Conservation (phyloP, 2,797 vertebrate species). For the Lerista edwardsae region DNA sequence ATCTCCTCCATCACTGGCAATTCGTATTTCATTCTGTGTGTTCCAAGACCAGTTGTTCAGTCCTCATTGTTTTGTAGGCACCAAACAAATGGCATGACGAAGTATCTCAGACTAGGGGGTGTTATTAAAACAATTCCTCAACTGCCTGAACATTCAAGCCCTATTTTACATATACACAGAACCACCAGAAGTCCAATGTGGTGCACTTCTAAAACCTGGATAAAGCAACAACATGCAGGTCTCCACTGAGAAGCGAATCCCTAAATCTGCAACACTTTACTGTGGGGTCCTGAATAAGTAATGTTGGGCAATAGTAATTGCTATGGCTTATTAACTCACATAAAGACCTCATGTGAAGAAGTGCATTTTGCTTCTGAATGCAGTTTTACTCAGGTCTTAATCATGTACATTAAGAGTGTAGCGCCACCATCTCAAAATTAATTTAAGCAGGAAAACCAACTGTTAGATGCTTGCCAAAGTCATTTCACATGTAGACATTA, state of each 20-base stretch:
- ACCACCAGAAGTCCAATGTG: neutral
- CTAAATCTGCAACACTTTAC: neutral
- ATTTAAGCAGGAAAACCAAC: neutral
- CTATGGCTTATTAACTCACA: neutral
- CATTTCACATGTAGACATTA: neutral
- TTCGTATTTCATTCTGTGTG: constrained; percentile 22
- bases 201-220: constrained; percentile 2
- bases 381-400: neutral
- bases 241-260: accelerated
- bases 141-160: constrained; percentile 32
- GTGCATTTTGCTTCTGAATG: neutral
- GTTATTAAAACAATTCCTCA: constrained; percentile 40
- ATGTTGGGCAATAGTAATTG: constrained; percentile 13
- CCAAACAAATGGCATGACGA: constrained; percentile 49
- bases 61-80: constrained; percentile 44
- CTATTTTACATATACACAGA: constrained; percentile 14
- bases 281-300: neutral
- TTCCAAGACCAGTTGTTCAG: constrained; percentile 8
- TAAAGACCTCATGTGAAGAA: neutral
- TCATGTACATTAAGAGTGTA: neutral
- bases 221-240: accelerated
- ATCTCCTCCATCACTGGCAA: constrained; percentile 27
- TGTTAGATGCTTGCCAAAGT: neutral
- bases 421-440: neutral
- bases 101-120: constrained; percentile 44